A percentile compares a stretch with the other conserved stretches of the same genome.
phyloP scores from a whole-genome alignment of 2,888 invertebrate genomes.

The Trissolcus brochymenae region DNA sequence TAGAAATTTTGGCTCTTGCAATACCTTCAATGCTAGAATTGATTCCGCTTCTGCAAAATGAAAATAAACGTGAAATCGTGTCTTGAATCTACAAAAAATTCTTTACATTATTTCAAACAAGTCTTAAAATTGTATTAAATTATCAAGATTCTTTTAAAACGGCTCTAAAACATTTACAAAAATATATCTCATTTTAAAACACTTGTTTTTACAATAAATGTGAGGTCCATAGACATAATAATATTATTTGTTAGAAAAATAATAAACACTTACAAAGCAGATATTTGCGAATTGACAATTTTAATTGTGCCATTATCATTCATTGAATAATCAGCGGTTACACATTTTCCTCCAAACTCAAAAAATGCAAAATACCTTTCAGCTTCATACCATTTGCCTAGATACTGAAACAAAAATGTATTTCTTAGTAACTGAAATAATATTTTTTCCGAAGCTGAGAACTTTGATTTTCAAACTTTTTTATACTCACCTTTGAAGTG shows the following conservation, averaged over 20 bases:
- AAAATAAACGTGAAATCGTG: too few species aligned
- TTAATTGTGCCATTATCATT: constrained; percentile 75
- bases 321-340: constrained; percentile 82
- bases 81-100: too few species aligned
- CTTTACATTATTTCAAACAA: too few species aligned
- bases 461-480: not conserved
- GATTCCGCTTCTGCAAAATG: constrained; percentile 78
- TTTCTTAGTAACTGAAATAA: not conserved
- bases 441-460: too few species aligned
- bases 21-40: constrained; percentile 79
- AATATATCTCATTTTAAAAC: too few species aligned
- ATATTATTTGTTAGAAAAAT: too few species aligned
- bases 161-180: too few species aligned
- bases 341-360: constrained; percentile 85
- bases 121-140: too few species aligned
- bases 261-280: constrained; percentile 55
- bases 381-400: constrained; percentile 88
- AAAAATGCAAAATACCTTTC: constrained; percentile 87
- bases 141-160: too few species aligned
- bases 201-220: too few species aligned
- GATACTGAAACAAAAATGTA: constrained; percentile 78
- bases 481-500: constrained; percentile 77
- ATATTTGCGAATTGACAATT: constrained; percentile 77
- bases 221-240: too few species aligned
- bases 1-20: constrained; percentile 78